Conservation (phyloP, 2,888 invertebrate species). For the Mayetiola destructor region DNA sequence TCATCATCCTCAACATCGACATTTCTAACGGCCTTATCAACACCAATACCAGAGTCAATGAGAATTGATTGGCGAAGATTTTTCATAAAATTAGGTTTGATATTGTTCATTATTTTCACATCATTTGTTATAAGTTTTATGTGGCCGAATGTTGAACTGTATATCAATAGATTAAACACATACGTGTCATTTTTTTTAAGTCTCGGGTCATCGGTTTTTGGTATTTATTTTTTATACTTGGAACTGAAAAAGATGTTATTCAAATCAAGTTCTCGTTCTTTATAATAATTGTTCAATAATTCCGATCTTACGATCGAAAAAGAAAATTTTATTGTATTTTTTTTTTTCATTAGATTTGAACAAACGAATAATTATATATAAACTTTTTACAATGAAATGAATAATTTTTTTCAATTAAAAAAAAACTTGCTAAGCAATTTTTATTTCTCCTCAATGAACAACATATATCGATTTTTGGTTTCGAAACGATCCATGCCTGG, state of each 20-base stretch:
- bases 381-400: too few relatives aligned
- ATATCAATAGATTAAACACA: constrained; percentile 5
- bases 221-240: constrained; percentile 4
- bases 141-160: not conserved
- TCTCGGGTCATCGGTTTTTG: not conserved
- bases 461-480: not conserved
- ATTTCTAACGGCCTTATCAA: constrained; percentile 6
- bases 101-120: constrained; percentile 5
- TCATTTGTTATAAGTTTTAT: not conserved
- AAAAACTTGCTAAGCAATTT: too few relatives aligned
- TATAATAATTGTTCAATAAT: not conserved
- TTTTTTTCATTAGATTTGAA: too few relatives aligned
- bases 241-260: not conserved
- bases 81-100: constrained; percentile 5
- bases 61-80: constrained; percentile 6
- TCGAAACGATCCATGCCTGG: not conserved
- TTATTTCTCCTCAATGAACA: too few relatives aligned
- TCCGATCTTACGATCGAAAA: not conserved
- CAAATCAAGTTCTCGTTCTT: not conserved
- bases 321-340: too few relatives aligned
- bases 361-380: too few relatives aligned
- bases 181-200: not conserved
- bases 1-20: constrained; percentile 7
- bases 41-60: not conserved
- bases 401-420: too few relatives aligned